Conservation (phyloP, 1,140 invertebrate genomes). For the Brachionus paranguensis region DNA sequence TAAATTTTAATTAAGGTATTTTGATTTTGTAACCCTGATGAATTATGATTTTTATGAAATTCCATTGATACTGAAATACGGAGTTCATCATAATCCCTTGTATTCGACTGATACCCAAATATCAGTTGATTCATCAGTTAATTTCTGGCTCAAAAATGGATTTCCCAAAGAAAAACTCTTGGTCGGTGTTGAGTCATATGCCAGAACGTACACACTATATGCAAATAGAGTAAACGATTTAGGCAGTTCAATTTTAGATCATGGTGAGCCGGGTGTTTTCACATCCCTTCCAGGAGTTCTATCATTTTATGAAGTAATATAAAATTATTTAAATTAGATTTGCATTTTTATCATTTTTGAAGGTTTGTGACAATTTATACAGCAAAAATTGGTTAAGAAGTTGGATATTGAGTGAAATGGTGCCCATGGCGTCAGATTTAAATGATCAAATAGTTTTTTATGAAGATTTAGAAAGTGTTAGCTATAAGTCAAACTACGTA, state of each 20-base stretch:
- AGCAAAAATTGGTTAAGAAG: constrained; percentile 49
- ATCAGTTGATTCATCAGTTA: neutral
- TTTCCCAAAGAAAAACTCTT: constrained; percentile 88
- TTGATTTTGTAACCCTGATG: neutral
- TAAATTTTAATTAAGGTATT: neutral
- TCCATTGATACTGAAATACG: neutral
- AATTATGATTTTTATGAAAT: constrained; percentile 31
- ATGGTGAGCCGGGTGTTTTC: neutral
- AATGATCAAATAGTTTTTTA: constrained; percentile 83
- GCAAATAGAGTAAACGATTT: neutral
- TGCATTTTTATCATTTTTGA: constrained; percentile 45
- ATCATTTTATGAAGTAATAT: neutral
- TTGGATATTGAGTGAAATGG: constrained; percentile 65
- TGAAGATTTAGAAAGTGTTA: constrained; percentile 71
- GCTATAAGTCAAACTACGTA: constrained; percentile 61
- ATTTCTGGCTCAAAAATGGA: constrained; percentile 70
- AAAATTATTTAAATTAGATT: constrained; percentile 42
- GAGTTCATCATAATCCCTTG: neutral
- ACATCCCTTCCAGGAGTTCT: neutral
- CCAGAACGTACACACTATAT: constrained; percentile 47
- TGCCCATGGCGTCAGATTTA: constrained; percentile 67
- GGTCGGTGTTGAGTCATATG: constrained; percentile 90
- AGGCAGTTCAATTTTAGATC: neutral
- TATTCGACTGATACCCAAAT: neutral
- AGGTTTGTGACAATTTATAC: constrained; percentile 49